phyloP scores from a whole-genome alignment of 2,888 invertebrate genomes.

The Lepidocyrtoides sp. region DNA sequence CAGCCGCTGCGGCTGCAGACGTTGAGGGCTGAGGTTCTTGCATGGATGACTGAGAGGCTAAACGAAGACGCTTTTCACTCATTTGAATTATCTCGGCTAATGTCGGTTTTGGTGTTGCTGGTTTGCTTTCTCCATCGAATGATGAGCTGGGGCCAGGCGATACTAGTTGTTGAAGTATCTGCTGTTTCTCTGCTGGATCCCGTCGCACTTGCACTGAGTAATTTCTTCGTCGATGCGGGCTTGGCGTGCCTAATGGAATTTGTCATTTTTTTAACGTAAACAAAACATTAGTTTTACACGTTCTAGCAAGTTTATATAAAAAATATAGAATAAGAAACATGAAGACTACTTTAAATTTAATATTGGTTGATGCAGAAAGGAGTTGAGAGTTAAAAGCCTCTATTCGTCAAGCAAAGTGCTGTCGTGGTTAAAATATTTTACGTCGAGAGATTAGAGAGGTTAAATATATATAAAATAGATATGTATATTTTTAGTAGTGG shows the following conservation, averaged over 20 bases:
- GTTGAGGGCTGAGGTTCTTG: slow-evolving; percentile 75
- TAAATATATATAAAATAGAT: too few relatives aligned
- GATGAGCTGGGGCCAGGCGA: slow-evolving; percentile 84
- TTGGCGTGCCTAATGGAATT: slow-evolving; percentile 90
- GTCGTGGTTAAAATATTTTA: slow-evolving; percentile 1
- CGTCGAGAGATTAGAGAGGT: too few relatives aligned
- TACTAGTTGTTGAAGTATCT: slow-evolving; percentile 92
- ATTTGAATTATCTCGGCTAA: slow-evolving; percentile 92
- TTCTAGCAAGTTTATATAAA: not conserved
- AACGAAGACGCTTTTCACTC: slow-evolving; percentile 89
- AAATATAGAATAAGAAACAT: not conserved
- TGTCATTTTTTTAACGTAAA: not conserved
- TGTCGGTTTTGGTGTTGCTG: slow-evolving; percentile 90
- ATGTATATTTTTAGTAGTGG: too few relatives aligned
- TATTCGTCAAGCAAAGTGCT: slow-evolving; percentile 51
- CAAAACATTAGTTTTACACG: not conserved
- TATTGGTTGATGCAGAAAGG: slow-evolving; percentile 10
- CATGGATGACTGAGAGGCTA: slow-evolving; percentile 83
- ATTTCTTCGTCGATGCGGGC: slow-evolving; percentile 93
- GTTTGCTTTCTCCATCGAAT: slow-evolving; percentile 88
- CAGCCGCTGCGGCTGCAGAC: slow-evolving; percentile 32
- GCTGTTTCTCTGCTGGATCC: slow-evolving; percentile 90
- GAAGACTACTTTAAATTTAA: slow-evolving; percentile 5
- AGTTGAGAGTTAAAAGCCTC: slow-evolving; percentile 49
- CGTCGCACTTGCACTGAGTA: slow-evolving; percentile 89